Conservation (phyloP, 2,888 invertebrate genomes). For the Nycteola revayana region DNA sequence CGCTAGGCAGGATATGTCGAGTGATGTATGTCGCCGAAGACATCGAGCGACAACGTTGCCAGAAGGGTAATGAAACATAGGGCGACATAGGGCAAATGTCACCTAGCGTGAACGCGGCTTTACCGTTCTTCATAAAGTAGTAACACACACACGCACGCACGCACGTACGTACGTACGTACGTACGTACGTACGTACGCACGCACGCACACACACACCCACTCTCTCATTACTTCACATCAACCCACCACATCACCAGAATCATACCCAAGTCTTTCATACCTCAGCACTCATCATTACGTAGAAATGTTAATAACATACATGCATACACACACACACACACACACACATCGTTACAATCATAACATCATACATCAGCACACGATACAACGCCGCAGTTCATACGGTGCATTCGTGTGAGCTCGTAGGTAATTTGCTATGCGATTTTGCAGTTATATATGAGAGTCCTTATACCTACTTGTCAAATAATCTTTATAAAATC, state of each 20-base stretch:
- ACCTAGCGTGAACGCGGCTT: conserved; percentile 8
- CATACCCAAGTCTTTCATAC: conserved; percentile 8
- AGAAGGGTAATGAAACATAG: conserved; percentile 3
- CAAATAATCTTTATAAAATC: conserved; percentile 4
- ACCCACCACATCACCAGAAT: conserved; percentile 6
- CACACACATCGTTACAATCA: conserved; percentile 6
- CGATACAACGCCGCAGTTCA: conserved; percentile 5
- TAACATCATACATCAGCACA: conserved; percentile 6
- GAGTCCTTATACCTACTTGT: conserved; percentile 6
- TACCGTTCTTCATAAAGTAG: conserved; percentile 6
- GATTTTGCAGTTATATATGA: conserved; percentile 4
- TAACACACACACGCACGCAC: conserved; percentile 2
- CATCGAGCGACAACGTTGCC: conserved; percentile 3
- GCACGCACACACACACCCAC: conserved; percentile 5
- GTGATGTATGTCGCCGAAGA: conserved; percentile 4
- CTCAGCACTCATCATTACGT: conserved; percentile 7
- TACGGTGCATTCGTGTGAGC: conserved; percentile 6
- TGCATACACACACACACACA: conserved; percentile 4
- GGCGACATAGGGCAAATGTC: conserved; percentile 9
- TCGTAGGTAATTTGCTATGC: conserved; percentile 6
- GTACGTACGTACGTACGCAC: no score
- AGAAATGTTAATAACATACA: conserved; percentile 4
- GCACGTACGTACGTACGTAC: conserved; percentile 1
- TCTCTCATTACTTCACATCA: conserved; percentile 7
- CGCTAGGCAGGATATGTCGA: conserved; percentile 6